Evolutionary conservation across 1,140 invertebrate genomes (phyloP), one percentile per base, ranked within the genome.

Genomic region (Probaryconus sp.): DNA sequence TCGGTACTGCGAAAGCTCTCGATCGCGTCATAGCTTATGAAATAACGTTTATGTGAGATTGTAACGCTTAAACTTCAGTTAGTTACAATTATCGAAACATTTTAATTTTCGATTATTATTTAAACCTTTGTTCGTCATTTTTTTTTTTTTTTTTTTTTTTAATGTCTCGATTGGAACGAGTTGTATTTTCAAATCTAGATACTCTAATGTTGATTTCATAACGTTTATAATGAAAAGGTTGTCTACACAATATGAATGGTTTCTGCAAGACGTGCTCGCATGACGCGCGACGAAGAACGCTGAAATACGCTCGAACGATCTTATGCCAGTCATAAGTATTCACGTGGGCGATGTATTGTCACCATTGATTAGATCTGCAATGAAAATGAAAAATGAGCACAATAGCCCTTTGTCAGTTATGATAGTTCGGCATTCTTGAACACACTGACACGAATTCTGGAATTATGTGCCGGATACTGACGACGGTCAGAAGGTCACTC

Each of bases 391-490:
- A 79, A 77, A 80, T 79, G 26, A 48, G 64, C 72, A 85, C 80
- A 85, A 85, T 85, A 55, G 79, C 73, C 80, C 81, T 84, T 84
- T 85, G 80, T 84, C 72, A 77, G 53, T 79, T 81, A 79, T 65
- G 73, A 77, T 60, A 40, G 53, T 51, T 60, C 53, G 61, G 47
- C 61, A 43, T 50, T 55, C 48, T 55, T 55, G 33, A 35, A 20
- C 30, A 73, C 37, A 37, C 30, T 65, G 50, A 63, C 50, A 64
- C 24, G 11, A 35, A 71, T 71, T 56, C 48, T 45, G 35, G 42
- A 40, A 55, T 48, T 28, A 42, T 24, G 5, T 58, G 24, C 43
- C 33, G 35, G 43, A 58, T 38, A 53, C 18, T n/a, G 11, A 17
- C 6, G 16, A 56, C 17, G 16, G 26, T 42, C 16, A 13, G 37